Conservation (phyloP, 2,797 vertebrate species). For the Acomys russatus region DNA sequence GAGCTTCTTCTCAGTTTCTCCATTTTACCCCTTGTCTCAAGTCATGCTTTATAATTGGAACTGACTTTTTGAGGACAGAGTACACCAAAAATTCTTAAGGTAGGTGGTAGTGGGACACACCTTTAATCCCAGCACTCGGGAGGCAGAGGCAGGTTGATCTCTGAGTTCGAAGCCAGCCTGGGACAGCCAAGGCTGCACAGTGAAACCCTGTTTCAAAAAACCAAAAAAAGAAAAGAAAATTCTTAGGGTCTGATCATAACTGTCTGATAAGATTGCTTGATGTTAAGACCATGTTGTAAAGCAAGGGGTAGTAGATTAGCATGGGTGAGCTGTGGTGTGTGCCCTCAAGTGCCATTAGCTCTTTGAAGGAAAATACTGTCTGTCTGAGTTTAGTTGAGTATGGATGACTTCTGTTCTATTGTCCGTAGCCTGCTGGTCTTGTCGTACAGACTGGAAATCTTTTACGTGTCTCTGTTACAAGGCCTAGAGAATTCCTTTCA, state of each 20-base stretch:
- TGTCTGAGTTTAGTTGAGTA: neutral
- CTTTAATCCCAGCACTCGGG: too few species aligned
- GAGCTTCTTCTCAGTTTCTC: neutral
- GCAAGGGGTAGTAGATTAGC: conserved; percentile 17
- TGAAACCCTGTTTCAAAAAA: too few species aligned
- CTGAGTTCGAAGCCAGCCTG: too few species aligned
- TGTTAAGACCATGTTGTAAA: conserved; percentile 42
- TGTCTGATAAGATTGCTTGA: conserved; percentile 47
- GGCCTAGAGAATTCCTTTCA: neutral
- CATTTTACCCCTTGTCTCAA: neutral
- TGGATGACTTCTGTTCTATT: neutral
- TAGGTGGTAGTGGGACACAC: too few species aligned
- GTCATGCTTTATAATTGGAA: conserved; percentile 32
- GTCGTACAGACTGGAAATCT: conserved; percentile 3
- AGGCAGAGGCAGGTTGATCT: too few species aligned
- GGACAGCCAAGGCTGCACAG: too few species aligned
- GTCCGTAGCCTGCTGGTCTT: neutral
- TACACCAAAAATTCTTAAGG: neutral
- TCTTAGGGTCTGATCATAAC: neutral
- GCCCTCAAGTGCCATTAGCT: neutral
- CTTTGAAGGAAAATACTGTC: conserved; percentile 40
- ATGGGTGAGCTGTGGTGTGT: neutral
- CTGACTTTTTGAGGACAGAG: conserved; percentile 57
- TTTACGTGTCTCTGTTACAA: conserved; percentile 43
- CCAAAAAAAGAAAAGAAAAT: neutral